These are phyloP conservation scores for Microcebus tavaratra DNA, from an alignment of 2,113 vertebrate genomes.

Conservation along the genomic window DNA sequence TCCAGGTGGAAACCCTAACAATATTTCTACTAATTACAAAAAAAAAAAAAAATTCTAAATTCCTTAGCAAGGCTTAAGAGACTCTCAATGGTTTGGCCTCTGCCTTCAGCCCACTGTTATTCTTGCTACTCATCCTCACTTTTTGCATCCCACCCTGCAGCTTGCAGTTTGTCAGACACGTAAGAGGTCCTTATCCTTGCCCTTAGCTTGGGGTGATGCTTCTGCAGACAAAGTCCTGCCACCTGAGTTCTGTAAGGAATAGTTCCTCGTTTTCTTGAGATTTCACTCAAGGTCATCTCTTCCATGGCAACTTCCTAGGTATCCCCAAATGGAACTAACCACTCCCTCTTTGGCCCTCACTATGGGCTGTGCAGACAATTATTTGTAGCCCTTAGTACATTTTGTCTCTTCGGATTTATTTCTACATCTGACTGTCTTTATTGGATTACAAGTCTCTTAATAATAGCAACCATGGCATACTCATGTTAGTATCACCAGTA, in stretches of 20 bases:
- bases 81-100: fast-evolving
- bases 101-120: fast-evolving
- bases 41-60: not conserved
- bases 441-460: not conserved
- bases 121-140: too few relatives aligned
- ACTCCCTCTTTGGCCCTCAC: not conserved
- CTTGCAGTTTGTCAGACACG: not conserved
- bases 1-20: not conserved
- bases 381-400: not conserved
- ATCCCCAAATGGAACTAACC: not conserved
- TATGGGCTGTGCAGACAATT: not conserved
- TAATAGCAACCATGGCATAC: not conserved
- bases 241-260: not conserved
- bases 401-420: not conserved
- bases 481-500: fast-evolving
- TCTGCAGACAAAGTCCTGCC: not conserved
- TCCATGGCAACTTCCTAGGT: not conserved
- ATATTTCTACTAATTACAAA: not conserved
- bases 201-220: not conserved
- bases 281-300: not conserved
- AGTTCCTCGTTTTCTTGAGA: not conserved
- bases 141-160: not conserved
- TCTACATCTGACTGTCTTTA: not conserved
- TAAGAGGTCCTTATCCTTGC: fast-evolving
- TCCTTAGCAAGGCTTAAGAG: not conserved